Conservation (phyloP, 2,888 invertebrate genomes). For the Lasioglossum vierecki region DNA sequence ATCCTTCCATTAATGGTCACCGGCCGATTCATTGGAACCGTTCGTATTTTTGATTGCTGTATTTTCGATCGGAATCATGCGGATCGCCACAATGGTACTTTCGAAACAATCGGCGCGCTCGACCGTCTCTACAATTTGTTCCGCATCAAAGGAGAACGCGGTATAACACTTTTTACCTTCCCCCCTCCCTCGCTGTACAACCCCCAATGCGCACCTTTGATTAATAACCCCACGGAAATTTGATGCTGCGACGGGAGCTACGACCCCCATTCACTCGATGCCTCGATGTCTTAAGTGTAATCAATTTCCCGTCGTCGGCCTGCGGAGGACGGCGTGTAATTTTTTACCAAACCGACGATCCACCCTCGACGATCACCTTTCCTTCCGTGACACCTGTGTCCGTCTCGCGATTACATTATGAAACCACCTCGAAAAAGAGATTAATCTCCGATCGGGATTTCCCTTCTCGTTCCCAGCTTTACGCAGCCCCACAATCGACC, state of each 20-base stretch:
- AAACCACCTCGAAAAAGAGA: background rate
- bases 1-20: conserved; percentile 30
- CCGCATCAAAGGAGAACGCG: conserved; percentile 14
- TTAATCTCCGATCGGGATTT: background rate
- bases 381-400: conserved; percentile 46
- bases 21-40: conserved; percentile 14
- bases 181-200: background rate
- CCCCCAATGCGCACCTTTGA: conserved; percentile 31
- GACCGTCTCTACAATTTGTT: conserved; percentile 20
- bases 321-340: conserved; percentile 62
- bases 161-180: background rate
- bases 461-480: background rate
- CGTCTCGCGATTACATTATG: conserved; percentile 29
- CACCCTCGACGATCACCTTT: conserved; percentile 38
- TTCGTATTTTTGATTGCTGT: conserved; percentile 14
- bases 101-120: background rate
- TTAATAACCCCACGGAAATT: conserved; percentile 60
- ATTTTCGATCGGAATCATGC: background rate
- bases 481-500: background rate
- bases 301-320: conserved; percentile 60
- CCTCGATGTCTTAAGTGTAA: conserved; percentile 57
- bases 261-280: conserved; percentile 34
- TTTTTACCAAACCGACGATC: conserved; percentile 54
- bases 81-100: conserved; percentile 1
- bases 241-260: conserved; percentile 44